Conservation (phyloP, 2,797 vertebrate species). For the Dromococcyx pavoninus region DNA sequence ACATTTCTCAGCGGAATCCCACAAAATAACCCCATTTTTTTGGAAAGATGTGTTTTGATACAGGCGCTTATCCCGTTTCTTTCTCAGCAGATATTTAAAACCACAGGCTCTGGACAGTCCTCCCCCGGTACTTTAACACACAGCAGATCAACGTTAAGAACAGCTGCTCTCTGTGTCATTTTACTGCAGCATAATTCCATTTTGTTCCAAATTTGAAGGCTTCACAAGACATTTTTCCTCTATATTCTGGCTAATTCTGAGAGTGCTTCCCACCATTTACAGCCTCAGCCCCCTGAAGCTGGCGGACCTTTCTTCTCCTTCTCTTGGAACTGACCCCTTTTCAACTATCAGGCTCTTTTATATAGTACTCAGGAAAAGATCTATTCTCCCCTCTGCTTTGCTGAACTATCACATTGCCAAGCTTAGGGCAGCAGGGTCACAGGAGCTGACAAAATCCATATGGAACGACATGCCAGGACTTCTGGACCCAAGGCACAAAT, state of each 20-base stretch:
- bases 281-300: not conserved
- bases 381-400: not conserved
- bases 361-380: not conserved
- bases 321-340: not conserved
- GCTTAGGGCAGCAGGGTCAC: not conserved
- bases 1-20: fast-evolving
- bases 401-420: slow-evolving; percentile 1
- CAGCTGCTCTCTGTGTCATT: not conserved
- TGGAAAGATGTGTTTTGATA: not conserved
- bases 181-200: not conserved
- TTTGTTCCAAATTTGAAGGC: slow-evolving; percentile 1
- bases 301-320: not conserved
- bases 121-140: not conserved
- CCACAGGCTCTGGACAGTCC: not conserved
- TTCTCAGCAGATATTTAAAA: not conserved
- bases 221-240: not conserved
- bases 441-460: not conserved
- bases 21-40: fast-evolving
- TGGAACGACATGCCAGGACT: not conserved
- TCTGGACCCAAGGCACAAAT: not conserved
- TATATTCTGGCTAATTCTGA: not conserved
- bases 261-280: not conserved
- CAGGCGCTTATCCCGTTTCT: not conserved
- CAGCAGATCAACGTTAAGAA: not conserved
- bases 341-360: not conserved